Evolutionary conservation across 35 echinoderm and acorn worm genomes (phyloP).

Genomic region (Ptychodera flava): DNA sequence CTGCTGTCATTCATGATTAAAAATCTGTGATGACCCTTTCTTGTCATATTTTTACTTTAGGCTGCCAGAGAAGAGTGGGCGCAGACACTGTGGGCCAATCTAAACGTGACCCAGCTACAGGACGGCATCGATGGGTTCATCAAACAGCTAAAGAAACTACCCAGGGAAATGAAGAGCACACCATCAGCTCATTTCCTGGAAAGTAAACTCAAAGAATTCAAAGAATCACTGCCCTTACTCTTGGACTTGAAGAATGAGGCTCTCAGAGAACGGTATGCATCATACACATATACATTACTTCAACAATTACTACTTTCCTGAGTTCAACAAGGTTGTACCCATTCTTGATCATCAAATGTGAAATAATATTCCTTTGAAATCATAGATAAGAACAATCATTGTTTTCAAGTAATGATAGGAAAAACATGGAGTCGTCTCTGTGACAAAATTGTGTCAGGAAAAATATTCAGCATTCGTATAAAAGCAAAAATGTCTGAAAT

Average conservation of each 20-base stretch:
- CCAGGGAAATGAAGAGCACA: conserved; percentile 74
- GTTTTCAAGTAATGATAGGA: too few species aligned
- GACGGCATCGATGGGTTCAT: conserved; percentile 91
- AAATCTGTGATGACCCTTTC: too few species aligned
- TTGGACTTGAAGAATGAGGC: conserved; percentile 99
- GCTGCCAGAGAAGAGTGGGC: conserved; percentile 97
- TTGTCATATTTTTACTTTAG: too few species aligned
- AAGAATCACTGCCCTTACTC: conserved; percentile 93
- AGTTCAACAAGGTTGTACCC: not conserved
- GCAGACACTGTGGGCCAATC: conserved; percentile 97
- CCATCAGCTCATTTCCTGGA: conserved; percentile 87
- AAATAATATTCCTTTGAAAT: too few species aligned
- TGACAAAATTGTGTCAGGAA: too few species aligned
- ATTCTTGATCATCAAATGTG: too few species aligned
- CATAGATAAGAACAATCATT: too few species aligned
- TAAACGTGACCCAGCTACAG: conserved; percentile 76
- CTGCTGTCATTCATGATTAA: too few species aligned
- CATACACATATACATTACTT: not conserved
- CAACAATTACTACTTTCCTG: not conserved
- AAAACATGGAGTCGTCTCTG: too few species aligned
- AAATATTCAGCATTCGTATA: too few species aligned
- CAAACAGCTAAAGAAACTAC: conserved; percentile 95
- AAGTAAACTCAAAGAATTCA: conserved; percentile 94
- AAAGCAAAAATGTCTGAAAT: too few species aligned
- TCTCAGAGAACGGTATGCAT: conserved; percentile 74